Base-by-base conservation (phyloP, 2,113 vertebrate genomes). In the Melanotaenia duboulayi region DNA sequence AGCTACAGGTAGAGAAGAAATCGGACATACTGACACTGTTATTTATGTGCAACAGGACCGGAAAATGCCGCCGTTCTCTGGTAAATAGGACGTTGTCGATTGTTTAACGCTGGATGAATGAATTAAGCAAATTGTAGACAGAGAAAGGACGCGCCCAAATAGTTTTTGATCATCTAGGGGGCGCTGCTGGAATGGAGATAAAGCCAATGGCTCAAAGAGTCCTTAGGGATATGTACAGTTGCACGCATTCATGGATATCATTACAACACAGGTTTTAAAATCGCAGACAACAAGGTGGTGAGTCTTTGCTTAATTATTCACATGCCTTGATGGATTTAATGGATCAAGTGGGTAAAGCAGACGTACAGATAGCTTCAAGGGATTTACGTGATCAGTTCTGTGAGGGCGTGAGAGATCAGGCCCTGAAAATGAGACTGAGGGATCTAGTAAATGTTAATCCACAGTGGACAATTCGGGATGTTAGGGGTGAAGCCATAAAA, bases 171-270 rank as follows among this genome's bases (percentile, higher is more conserved):
- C 9, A n/a, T 32, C 19, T 56, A 11, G 25, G 32, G 9, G 25
- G 0, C n/a, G 16, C 28, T 28, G 25, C 25, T 32, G 2, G 2
- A 4, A 32, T 25, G 19, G 52, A 56, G 0, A 56, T 56, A 0
- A 32, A 2, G 9, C 32, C 14, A 55, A 55, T 4, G 25, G 24
- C 4, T 32, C 8, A 56, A 17, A 56, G 28, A 0, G 10, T 9
- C 4, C 17, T 55, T 28, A 32, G 17, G 28, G 17, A 56, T 19
- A 28, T 2, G 0, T 19, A 28, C 16, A 8, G 14, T 0, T 32
- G 16, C 17, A 17, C 17, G n/a, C n/a, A 19, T 19, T 55, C 24
- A 0, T 12, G 13, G 4, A 3, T 28, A 28, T 32, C 8, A 4
- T 17, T 55, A 3, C 25, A 55, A 32, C 0, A 9, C 2, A 28